Evolutionary conservation across 2,888 invertebrate species (phyloP).

Genomic region (Acrocyrtus sp.): DNA sequence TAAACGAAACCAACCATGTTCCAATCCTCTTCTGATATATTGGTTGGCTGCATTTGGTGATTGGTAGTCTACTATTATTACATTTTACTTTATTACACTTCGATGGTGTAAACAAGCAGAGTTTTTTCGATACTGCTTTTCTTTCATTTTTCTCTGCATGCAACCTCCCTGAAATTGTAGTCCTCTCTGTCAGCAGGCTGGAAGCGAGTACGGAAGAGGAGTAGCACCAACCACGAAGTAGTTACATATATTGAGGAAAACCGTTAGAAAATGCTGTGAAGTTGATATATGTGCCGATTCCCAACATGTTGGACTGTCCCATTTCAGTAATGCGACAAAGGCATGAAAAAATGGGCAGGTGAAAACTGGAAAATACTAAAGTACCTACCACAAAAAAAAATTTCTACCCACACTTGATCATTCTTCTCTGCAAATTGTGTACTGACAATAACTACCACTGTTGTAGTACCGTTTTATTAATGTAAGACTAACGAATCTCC

Average conservation of each 20-base stretch:
- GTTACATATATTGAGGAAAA: background rate
- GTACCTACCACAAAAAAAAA: conserved; percentile 1
- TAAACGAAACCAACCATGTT: too few relatives aligned
- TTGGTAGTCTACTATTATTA: too few relatives aligned
- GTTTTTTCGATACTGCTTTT: conserved; percentile 11
- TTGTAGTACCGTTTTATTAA: background rate
- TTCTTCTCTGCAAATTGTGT: background rate
- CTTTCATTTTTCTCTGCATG: conserved; percentile 14
- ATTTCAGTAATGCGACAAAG: conserved; percentile 4
- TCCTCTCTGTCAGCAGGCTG: too few relatives aligned
- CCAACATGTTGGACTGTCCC: background rate
- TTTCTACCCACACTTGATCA: background rate
- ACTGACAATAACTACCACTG: background rate
- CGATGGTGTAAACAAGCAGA: conserved; percentile 38
- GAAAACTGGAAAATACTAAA: conserved; percentile 8
- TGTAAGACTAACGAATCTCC: conserved; percentile 9
- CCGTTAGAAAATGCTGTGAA: background rate
- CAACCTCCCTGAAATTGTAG: too few relatives aligned
- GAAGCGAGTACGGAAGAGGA: conserved; percentile 3
- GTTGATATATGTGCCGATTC: background rate
- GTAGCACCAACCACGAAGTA: background rate
- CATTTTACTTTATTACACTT: conserved; percentile 34
- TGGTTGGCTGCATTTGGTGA: too few relatives aligned
- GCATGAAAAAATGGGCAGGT: conserved; percentile 9
- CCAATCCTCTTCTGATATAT: too few relatives aligned